Conservation (phyloP, 2,888 invertebrate genomes). For the Dorcus parallelipipedus region DNA sequence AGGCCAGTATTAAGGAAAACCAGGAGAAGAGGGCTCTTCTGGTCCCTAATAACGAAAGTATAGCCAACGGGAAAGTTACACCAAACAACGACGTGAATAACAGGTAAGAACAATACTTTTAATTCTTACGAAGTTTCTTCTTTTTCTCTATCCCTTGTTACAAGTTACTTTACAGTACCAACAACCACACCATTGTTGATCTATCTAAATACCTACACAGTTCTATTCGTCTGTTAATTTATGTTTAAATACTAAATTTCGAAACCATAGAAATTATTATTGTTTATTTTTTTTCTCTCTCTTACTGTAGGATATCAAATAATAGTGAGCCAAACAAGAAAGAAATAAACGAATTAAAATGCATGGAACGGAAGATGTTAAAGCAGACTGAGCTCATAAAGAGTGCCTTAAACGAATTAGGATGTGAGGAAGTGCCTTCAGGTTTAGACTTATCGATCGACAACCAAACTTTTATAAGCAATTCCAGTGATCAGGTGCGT, state of each 20-base stretch:
- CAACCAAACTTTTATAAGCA: constrained; percentile 62
- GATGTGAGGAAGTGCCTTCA: constrained; percentile 83
- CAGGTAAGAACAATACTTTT: constrained; percentile 31
- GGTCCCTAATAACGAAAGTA: constrained; percentile 31
- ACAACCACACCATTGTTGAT: no score
- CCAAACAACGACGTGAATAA: constrained; percentile 38
- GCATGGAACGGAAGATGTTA: constrained; percentile 78
- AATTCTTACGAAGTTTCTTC: neutral
- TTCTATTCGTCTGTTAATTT: no score
- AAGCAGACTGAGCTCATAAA: constrained; percentile 81
- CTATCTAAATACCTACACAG: no score
- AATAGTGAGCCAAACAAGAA: constrained; percentile 49
- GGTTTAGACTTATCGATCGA: constrained; percentile 70
- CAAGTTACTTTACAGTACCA: neutral
- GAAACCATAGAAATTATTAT: no score
- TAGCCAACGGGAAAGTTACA: constrained; percentile 43
- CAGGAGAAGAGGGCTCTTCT: constrained; percentile 59
- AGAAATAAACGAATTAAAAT: constrained; percentile 76
- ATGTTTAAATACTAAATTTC: no score
- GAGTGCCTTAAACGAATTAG: constrained; percentile 79
- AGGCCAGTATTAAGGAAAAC: constrained; percentile 73
- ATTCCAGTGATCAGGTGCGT: constrained; percentile 62
- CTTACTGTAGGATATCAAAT: constrained; percentile 8
- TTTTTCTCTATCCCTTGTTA: neutral
- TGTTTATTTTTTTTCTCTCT: no score